These are phyloP conservation scores for Mormyrus hasselquistii DNA, from an alignment of 2,797 vertebrate genomes.

Conservation along the genomic window DNA sequence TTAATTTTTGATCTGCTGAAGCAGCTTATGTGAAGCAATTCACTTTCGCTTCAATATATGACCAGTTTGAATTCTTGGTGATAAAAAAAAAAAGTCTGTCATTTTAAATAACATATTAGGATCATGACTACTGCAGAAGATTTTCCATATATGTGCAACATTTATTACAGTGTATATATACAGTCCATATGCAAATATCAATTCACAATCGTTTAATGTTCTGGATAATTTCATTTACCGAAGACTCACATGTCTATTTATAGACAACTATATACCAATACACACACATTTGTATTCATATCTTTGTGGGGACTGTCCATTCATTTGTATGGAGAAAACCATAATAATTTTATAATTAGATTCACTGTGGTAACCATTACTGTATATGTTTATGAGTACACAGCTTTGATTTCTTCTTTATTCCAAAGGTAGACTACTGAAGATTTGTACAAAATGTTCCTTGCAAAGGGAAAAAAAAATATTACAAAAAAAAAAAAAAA, in stretches of 20 bases:
- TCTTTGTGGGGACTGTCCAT: neutral
- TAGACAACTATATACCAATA: neutral
- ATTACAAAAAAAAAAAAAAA: neutral
- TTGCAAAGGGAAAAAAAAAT: neutral
- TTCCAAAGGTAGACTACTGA: neutral
- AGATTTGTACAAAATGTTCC: slow-evolving; percentile 8
- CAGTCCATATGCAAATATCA: neutral
- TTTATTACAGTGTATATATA: neutral
- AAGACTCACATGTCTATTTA: neutral
- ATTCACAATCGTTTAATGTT: neutral
- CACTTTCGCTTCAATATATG: neutral
- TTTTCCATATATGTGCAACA: neutral
- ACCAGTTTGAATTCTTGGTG: neutral
- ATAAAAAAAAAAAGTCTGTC: neutral
- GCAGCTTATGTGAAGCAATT: neutral
- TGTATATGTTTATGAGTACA: neutral
- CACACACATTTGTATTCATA: neutral
- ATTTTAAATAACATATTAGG: neutral
- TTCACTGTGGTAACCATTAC: neutral
- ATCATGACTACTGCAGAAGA: neutral
- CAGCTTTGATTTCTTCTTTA: neutral
- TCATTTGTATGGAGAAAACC: neutral
- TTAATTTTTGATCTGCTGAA: neutral
- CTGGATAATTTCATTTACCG: neutral
- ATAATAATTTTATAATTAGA: neutral